phyloP scores from a whole-genome alignment of 2,113 vertebrate genomes.

The Struthio camelus region DNA sequence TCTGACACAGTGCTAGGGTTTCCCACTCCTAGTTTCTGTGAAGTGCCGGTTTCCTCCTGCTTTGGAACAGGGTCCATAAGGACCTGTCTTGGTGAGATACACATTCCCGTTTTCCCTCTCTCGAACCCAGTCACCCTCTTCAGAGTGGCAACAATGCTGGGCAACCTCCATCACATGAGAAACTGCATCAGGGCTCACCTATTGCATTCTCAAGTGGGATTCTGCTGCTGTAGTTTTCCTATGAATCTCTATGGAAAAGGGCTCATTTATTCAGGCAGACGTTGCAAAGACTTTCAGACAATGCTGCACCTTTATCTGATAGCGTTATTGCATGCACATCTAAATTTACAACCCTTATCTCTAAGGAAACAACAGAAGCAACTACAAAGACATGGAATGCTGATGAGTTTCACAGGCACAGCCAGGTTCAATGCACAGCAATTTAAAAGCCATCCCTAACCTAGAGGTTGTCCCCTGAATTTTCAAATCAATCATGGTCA shows the following conservation, averaged over 20 bases:
- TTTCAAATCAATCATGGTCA: constrained; percentile 63
- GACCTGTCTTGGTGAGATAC: not conserved
- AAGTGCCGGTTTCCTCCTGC: not conserved
- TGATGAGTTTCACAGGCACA: constrained; percentile 61
- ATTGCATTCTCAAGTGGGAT: not conserved
- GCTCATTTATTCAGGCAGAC: not conserved
- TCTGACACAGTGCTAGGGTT: not conserved
- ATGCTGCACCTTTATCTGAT: constrained; percentile 38
- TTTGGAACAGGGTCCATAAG: not conserved
- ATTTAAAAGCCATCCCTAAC: constrained; percentile 72
- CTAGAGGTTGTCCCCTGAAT: constrained; percentile 46
- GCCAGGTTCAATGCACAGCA: constrained; percentile 34
- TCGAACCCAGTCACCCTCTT: not conserved
- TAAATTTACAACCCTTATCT: constrained; percentile 55
- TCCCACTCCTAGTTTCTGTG: not conserved
- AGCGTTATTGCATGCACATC: constrained; percentile 37
- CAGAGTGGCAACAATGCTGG: not conserved
- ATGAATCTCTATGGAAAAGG: not conserved
- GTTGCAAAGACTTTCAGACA: constrained; percentile 37
- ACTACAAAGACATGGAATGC: constrained; percentile 56
- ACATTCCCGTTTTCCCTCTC: not conserved
- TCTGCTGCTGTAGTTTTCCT: not conserved
- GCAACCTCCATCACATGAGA: not conserved
- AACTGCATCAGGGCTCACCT: not conserved
- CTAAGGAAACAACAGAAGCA: constrained; percentile 55